Percentiles rank a stretch among this genome's conserved stretches.
These are phyloP conservation scores for Perca flavescens DNA, from an alignment of 2,113 vertebrate species.

Conservation along the genomic window DNA sequence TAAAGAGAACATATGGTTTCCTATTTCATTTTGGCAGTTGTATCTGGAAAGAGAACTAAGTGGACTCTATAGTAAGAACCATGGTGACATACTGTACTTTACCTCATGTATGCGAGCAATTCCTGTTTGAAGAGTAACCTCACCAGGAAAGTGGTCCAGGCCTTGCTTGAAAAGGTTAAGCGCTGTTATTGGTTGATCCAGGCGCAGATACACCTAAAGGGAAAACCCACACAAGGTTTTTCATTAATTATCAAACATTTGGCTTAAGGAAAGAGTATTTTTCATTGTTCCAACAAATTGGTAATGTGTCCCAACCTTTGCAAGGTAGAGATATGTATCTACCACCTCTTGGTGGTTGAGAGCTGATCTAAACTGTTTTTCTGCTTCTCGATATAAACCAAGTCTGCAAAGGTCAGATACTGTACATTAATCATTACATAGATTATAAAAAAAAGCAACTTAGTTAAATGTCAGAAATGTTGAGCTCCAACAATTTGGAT, in stretches of 20 bases:
- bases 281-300: neutral
- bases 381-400: slow-evolving; percentile 95
- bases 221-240: slow-evolving; percentile 12
- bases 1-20: neutral
- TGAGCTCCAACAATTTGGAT: neutral
- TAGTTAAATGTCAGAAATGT: neutral
- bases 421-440: neutral
- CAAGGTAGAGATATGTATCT: slow-evolving; percentile 94
- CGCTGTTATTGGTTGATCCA: slow-evolving; percentile 96
- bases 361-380: slow-evolving; percentile 97
- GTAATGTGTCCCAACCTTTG: slow-evolving; percentile 87
- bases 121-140: slow-evolving; percentile 94
- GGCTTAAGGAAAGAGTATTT: neutral
- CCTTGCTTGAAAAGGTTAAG: slow-evolving; percentile 96
- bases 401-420: slow-evolving; percentile 72
- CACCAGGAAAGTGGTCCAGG: slow-evolving; percentile 94
- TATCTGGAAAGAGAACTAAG: neutral
- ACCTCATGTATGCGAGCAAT: slow-evolving; percentile 96
- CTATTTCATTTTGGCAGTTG: neutral
- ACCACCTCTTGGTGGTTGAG: slow-evolving; percentile 95
- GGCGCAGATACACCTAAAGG: slow-evolving; percentile 90
- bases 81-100: slow-evolving; percentile 36
- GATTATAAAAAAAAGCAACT: neutral
- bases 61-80: neutral
- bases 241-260: neutral